Conservation (phyloP, 2,797 vertebrate genomes). For the Psittacula echo region DNA sequence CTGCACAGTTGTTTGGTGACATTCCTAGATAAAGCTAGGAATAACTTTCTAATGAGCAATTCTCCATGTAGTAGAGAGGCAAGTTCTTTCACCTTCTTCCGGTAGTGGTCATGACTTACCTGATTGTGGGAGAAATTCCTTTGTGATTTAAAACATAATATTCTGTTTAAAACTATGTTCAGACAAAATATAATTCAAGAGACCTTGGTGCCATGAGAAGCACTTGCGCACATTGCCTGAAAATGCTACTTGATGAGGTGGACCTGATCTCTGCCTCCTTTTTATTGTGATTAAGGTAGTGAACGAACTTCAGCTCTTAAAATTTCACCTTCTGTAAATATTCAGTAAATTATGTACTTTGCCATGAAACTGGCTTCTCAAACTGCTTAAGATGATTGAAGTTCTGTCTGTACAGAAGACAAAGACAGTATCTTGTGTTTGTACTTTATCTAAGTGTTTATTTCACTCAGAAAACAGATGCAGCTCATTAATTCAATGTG, state of each 20-base stretch:
- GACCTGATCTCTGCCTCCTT: background rate
- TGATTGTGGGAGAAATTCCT: background rate
- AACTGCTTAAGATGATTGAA: background rate
- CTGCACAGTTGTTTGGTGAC: background rate
- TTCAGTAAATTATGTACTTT: background rate
- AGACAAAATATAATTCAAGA: background rate
- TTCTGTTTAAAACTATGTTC: background rate
- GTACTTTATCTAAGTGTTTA: background rate
- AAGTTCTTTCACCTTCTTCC: background rate
- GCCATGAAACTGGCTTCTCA: background rate
- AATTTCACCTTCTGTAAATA: background rate
- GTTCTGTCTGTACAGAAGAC: background rate
- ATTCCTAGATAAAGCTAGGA: background rate
- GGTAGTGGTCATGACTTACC: background rate
- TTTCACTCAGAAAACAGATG: background rate
- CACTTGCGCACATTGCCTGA: background rate
- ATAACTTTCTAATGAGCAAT: background rate
- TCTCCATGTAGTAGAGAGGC: background rate
- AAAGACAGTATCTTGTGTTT: background rate
- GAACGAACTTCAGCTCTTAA: background rate
- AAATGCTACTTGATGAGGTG: background rate
- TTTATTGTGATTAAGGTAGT: background rate
- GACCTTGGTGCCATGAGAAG: background rate
- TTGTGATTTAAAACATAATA: background rate
- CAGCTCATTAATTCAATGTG: background rate